Evolutionary conservation across 2,888 invertebrate genomes (phyloP), one percentile per base, ranked within the genome.

Genomic region (Thereva unica): DNA sequence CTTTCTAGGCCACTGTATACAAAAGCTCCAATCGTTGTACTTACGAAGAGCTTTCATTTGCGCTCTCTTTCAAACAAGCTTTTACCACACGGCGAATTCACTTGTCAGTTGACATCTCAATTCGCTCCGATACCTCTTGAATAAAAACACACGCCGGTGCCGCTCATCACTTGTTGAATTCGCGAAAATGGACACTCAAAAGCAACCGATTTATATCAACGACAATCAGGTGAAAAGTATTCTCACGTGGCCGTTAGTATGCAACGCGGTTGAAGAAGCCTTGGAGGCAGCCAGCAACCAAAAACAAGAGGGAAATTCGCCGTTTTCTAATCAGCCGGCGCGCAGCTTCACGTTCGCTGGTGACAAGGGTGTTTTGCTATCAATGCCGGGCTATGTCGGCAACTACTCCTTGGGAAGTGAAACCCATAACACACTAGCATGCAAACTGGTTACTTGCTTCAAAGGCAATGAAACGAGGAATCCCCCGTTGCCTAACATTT

Each of bases 381-480:
- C 80, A n/a, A 83, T 84, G 84, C 83, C 83, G 1, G 83, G 82
- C 35, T 83, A 74, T 70, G 76, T 83, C 47, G 77, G 78, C n/a
- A 77, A 78, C 69, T 78, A 78, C 59, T 74, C 72, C n/a, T 65
- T 75, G 23, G 72, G 71, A 0, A 64, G 40, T 2, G 66, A 59
- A 5, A 64, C 34, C 40, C 68, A 57, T 35, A 74, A 77, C 52
- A 78, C 80, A 0, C 68, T 84, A 42, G 83, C 80, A 37, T 84
- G 84, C 72, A 85, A 85, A 75, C 66, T 84, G 63, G 83, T 84
- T 1, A 83, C 83, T 1, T 75, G 76, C 1, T 83, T 82, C 66
- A 72, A 75, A 0, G 69, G 73, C 1, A 84, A 84, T 73, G 65
- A 71, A n/a, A 68, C 72, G 9, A 74, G 73, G 5, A 38, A 71